These are phyloP conservation scores for Drosophila nebulosa DNA, from an alignment of 1,140 invertebrate genomes.

Conservation along the genomic window DNA sequence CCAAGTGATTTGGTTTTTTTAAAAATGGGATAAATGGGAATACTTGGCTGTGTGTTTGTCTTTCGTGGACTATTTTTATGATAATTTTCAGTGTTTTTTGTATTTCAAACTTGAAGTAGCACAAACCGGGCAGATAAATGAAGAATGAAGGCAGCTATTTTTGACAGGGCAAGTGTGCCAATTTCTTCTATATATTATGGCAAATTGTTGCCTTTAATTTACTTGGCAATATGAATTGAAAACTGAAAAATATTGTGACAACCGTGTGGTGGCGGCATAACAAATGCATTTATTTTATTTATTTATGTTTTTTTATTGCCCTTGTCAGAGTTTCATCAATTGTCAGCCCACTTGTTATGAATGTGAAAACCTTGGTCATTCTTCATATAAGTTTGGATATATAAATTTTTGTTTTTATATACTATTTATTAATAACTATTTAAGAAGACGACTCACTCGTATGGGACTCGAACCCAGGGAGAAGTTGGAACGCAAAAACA, in stretches of 20 bases:
- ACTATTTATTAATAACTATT: constrained; percentile 30
- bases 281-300: constrained; percentile 28
- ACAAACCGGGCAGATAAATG: constrained; percentile 45
- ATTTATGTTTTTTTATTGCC: constrained; percentile 19
- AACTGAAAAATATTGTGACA: constrained; percentile 22
- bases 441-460: constrained; percentile 38
- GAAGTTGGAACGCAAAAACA: constrained; percentile 33
- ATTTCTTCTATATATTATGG: constrained; percentile 16
- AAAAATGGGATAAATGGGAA: constrained; percentile 4
- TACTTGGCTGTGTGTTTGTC: neutral
- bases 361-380: neutral
- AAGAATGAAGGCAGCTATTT: constrained; percentile 48
- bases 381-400: neutral
- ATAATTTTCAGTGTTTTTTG: neutral
- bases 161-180: constrained; percentile 35
- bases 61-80: neutral
- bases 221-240: neutral
- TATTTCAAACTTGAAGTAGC: constrained; percentile 20
- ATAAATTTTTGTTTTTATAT: constrained; percentile 3
- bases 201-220: neutral
- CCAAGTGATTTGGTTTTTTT: constrained; percentile 37
- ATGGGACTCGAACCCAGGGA: constrained; percentile 6
- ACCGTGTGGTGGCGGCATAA: neutral
- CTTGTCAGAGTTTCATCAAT: constrained; percentile 26
- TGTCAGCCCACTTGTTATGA: constrained; percentile 1